Evolutionary conservation across 2,113 vertebrate genomes (phyloP).

Genomic region (Coturnix japonica): DNA sequence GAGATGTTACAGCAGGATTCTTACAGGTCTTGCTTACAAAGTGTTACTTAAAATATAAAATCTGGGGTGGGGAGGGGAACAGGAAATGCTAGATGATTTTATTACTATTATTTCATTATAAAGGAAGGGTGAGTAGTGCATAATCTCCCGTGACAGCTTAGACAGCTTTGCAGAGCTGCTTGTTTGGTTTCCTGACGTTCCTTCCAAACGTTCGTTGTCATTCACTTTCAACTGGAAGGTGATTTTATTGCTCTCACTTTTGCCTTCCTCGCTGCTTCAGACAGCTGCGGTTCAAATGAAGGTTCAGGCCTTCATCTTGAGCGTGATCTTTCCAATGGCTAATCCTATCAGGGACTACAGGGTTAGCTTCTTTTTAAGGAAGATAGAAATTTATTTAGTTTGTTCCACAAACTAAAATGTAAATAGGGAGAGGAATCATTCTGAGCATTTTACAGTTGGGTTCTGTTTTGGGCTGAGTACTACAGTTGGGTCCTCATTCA

Average conservation of each 20-base stretch:
- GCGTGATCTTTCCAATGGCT: neutral
- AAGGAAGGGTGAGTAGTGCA: neutral
- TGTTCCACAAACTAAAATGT: neutral
- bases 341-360: neutral
- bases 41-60: neutral
- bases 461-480: neutral
- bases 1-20: constrained; percentile 3
- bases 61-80: neutral
- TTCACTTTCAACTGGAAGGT: constrained; percentile 3
- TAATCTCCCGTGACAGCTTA: neutral
- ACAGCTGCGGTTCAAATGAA: neutral
- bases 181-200: neutral
- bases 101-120: constrained; percentile 20
- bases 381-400: neutral
- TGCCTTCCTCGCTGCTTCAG: constrained; percentile 3
- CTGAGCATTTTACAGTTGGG: neutral
- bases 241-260: neutral
- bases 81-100: constrained; percentile 14
- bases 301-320: neutral
- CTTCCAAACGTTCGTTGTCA: neutral
- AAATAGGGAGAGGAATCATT: neutral
- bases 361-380: neutral
- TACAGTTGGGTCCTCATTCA: neutral
- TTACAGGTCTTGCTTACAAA: neutral
- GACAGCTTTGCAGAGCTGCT: constrained; percentile 3